A percentile compares a stretch with the other conserved stretches of the same genome.
Evolutionary conservation across 2,113 vertebrate species (phyloP).

Genomic region (Tamias sibiricus): DNA sequence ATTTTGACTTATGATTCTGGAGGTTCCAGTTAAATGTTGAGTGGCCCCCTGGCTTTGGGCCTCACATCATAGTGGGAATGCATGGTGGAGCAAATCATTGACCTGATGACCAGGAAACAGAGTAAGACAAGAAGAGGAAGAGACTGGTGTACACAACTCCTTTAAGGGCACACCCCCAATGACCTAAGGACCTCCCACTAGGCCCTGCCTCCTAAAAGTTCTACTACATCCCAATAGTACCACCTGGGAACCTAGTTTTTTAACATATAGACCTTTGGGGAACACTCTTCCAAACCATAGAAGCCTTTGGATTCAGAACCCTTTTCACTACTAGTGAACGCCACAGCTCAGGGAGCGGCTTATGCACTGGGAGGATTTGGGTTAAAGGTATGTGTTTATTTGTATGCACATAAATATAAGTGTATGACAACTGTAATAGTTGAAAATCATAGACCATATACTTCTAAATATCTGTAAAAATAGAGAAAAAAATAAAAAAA

Average conservation of each 20-base stretch:
- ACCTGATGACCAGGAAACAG: not conserved
- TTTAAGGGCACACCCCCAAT: not conserved
- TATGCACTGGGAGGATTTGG: not conserved
- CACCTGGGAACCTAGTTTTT: not conserved
- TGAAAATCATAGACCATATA: not conserved
- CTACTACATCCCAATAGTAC: not conserved
- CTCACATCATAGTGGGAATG: not conserved
- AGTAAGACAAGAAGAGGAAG: not conserved
- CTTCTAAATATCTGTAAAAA: conserved; percentile 22
- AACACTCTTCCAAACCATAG: not conserved
- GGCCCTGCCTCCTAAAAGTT: not conserved
- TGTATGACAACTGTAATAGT: not conserved
- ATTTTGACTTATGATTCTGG: not conserved
- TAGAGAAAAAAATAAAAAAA: not conserved
- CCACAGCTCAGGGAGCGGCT: not conserved
- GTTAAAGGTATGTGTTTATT: not conserved
- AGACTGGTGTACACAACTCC: too few species aligned
- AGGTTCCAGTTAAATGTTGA: not conserved
- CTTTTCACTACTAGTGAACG: not conserved
- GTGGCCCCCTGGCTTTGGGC: not conserved
- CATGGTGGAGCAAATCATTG: not conserved
- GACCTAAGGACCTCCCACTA: not conserved
- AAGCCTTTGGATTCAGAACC: not conserved
- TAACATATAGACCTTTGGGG: not conserved
- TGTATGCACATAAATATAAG: not conserved